A percentile compares a stretch with the other conserved stretches of the same genome.
Evolutionary conservation across 2,888 invertebrate species (phyloP).

Genomic region (Schizaphis graminum): DNA sequence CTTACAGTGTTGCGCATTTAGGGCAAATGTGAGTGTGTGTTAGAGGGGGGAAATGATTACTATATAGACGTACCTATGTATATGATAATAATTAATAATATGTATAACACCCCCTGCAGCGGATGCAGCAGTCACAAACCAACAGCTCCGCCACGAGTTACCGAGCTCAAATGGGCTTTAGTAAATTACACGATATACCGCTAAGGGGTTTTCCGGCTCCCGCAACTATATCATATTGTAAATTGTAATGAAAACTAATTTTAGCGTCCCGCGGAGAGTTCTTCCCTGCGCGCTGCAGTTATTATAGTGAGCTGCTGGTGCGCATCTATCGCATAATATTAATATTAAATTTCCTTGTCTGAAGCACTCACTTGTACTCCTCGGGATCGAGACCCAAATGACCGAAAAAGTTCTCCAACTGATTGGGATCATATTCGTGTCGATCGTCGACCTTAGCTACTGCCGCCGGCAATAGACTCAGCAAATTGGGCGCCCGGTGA

Average conservation of each 20-base stretch:
- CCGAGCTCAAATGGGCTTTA: neutral
- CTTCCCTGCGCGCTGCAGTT: neutral
- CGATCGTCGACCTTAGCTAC: slow-evolving; percentile 68
- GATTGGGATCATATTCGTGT: slow-evolving; percentile 71
- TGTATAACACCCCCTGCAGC: neutral
- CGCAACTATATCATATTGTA: neutral
- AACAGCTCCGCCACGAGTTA: neutral
- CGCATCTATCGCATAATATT: neutral
- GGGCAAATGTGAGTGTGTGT: neutral
- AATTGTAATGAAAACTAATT: neutral
- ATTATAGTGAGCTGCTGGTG: no score
- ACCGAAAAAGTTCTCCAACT: slow-evolving; percentile 92
- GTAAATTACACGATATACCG: neutral
- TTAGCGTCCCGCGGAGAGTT: neutral
- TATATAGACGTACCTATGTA: neutral
- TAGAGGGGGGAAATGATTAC: neutral
- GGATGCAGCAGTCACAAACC: neutral
- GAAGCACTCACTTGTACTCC: slow-evolving; percentile 74
- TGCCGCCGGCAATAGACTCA: slow-evolving; percentile 71
- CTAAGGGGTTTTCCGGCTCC: neutral
- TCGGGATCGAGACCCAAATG: slow-evolving; percentile 86
- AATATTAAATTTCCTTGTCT: neutral
- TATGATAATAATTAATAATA: no score
- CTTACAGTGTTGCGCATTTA: neutral
- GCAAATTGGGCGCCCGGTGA: slow-evolving; percentile 47